These are phyloP conservation scores for Orchestes rusci DNA, from an alignment of 2,888 invertebrate genomes.

Conservation along the genomic window DNA sequence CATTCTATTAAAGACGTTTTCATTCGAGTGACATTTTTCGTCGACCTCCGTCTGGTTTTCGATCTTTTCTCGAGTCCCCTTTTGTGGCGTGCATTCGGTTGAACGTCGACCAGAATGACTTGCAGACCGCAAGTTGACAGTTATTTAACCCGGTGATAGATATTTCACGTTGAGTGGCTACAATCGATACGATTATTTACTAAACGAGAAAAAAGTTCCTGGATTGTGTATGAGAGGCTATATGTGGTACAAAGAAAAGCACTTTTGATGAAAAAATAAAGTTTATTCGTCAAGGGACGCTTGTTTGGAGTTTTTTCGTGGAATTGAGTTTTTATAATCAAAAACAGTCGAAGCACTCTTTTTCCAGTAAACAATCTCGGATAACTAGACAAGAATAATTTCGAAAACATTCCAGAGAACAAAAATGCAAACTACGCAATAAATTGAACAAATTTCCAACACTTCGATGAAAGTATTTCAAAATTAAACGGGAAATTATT, in stretches of 20 bases:
- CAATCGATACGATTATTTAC: constrained; percentile 21
- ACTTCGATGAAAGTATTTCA: too few relatives aligned
- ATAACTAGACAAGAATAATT: too few relatives aligned
- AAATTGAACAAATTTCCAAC: too few relatives aligned
- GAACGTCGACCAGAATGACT: constrained; percentile 15
- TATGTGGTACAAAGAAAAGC: constrained; percentile 15
- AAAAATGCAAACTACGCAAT: too few relatives aligned
- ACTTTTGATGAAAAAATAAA: too few relatives aligned
- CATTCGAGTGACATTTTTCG: constrained; percentile 13
- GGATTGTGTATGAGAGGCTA: too few relatives aligned
- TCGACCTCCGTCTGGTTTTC: constrained; percentile 15
- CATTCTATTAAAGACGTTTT: constrained; percentile 14
- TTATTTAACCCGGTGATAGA: constrained; percentile 36
- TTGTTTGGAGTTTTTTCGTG: background rate
- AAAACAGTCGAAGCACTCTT: too few relatives aligned
- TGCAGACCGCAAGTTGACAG: constrained; percentile 28
- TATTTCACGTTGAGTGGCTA: constrained; percentile 28
- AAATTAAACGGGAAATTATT: too few relatives aligned
- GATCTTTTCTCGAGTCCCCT: constrained; percentile 11
- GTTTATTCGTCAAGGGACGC: too few relatives aligned
- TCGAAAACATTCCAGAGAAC: too few relatives aligned
- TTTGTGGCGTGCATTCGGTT: constrained; percentile 16
- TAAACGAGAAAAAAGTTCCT: constrained; percentile 15
- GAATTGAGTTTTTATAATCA: too few relatives aligned
- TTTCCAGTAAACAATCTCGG: too few relatives aligned